Conservation (phyloP, 2,797 vertebrate genomes). For the Gallinago stenura region DNA sequence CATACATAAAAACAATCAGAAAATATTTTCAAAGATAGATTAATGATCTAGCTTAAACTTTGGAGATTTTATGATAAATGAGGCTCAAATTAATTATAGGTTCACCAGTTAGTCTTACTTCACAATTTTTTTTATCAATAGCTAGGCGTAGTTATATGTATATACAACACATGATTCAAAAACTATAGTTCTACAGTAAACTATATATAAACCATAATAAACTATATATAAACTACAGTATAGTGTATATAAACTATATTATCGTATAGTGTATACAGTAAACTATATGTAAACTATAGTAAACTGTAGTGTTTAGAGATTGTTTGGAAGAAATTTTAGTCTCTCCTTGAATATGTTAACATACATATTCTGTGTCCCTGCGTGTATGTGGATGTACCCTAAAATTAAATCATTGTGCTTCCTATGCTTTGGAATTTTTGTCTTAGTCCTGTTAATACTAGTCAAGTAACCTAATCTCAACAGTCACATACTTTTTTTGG, state of each 20-base stretch:
- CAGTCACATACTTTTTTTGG: conserved; percentile 47
- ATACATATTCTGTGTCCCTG: accelerated
- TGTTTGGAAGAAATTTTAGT: background rate
- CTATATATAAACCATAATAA: background rate
- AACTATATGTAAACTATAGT: background rate
- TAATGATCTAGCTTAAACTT: background rate
- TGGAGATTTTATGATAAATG: background rate
- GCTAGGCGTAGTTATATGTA: background rate
- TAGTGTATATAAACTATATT: background rate
- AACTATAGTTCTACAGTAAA: background rate
- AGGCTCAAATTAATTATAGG: background rate
- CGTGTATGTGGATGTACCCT: too few relatives aligned
- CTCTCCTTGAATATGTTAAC: background rate
- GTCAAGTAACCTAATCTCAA: conserved; percentile 52
- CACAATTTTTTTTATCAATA: background rate
- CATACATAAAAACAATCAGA: background rate
- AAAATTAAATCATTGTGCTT: background rate
- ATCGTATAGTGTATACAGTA: background rate
- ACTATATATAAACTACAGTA: background rate
- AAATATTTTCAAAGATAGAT: background rate
- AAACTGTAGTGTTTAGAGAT: background rate
- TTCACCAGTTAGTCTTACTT: background rate
- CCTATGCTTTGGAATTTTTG: background rate
- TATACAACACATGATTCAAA: background rate
- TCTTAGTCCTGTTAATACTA: background rate